Evolutionary conservation across 2,113 vertebrate species (phyloP).

Genomic region (Canis aureus): DNA sequence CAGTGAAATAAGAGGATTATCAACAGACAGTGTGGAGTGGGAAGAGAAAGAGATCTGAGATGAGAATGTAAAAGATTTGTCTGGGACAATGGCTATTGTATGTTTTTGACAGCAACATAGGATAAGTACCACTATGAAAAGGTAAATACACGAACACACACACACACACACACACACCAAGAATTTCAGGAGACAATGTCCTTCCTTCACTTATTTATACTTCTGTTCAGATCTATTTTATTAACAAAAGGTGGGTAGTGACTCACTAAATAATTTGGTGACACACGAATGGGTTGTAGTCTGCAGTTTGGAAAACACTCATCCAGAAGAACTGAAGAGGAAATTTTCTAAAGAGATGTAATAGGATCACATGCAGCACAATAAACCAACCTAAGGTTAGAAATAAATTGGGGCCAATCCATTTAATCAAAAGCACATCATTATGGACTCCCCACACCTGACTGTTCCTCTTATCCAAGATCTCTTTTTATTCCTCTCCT

Average conservation of each 20-base stretch:
- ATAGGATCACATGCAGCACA: not conserved
- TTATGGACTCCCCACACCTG: not conserved
- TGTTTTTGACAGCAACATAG: not conserved
- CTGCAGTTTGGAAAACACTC: conserved; percentile 54
- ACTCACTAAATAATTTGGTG: conserved; percentile 16
- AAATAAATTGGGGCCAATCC: not conserved
- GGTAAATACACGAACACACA: not conserved
- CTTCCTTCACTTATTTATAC: not conserved
- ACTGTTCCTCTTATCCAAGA: not conserved
- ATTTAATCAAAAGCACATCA: not conserved
- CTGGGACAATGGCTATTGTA: not conserved
- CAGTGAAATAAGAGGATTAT: conserved; percentile 49
- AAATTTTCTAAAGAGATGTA: conserved; percentile 45
- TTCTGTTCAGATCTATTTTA: not conserved
- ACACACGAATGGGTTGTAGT: not conserved
- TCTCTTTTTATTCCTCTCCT: not conserved
- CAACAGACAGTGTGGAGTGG: not conserved
- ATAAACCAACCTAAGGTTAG: not conserved
- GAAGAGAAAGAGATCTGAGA: not conserved
- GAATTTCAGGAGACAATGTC: not conserved
- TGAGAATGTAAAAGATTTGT: conserved; percentile 46
- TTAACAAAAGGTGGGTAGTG: not conserved
- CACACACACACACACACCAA: not conserved
- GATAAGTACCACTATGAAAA: not conserved
- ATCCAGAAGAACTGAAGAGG: conserved; percentile 6